Conservation (phyloP, 2,888 invertebrate genomes). For the Drosophila niveifrons region DNA sequence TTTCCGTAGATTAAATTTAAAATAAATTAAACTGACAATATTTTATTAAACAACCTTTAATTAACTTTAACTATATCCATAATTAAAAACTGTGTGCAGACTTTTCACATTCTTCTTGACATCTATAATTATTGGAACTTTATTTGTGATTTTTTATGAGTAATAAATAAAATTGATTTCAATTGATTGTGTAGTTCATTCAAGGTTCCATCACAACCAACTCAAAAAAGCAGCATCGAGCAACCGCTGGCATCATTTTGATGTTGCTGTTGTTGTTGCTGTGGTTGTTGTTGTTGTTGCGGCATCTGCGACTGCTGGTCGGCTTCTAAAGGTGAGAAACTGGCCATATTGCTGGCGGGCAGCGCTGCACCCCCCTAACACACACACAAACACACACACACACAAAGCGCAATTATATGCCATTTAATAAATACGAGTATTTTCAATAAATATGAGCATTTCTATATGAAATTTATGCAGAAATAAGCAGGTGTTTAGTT, state of each 20-base stretch:
- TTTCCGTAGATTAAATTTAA: not conserved
- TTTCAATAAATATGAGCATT: slow-evolving; percentile 77
- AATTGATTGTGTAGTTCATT: slow-evolving; percentile 32
- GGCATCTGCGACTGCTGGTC: slow-evolving; percentile 67
- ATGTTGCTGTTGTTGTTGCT: slow-evolving; percentile 15
- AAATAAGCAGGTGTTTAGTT: slow-evolving; percentile 76
- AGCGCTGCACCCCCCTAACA: slow-evolving; percentile 65
- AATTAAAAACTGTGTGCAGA: not conserved
- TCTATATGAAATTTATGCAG: slow-evolving; percentile 70
- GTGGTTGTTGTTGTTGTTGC: slow-evolving; percentile 9
- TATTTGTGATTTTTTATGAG: not conserved
- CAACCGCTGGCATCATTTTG: slow-evolving; percentile 49
- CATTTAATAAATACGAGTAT: slow-evolving; percentile 70
- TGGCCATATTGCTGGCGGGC: slow-evolving; percentile 75
- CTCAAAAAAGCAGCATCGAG: slow-evolving; percentile 23
- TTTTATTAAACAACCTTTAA: not conserved
- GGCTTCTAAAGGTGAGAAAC: slow-evolving; percentile 80
- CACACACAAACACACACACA: slow-evolving; percentile 31
- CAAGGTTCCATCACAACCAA: slow-evolving; percentile 38
- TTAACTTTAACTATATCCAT: not conserved
- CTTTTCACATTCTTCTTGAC: not conserved
- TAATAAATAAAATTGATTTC: not conserved
- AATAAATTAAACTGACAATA: too few relatives aligned
- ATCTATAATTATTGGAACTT: not conserved
- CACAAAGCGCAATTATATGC: slow-evolving; percentile 66